Base-by-base conservation (phyloP, 2,797 vertebrate species). In the Enteromius paludinosus region DNA sequence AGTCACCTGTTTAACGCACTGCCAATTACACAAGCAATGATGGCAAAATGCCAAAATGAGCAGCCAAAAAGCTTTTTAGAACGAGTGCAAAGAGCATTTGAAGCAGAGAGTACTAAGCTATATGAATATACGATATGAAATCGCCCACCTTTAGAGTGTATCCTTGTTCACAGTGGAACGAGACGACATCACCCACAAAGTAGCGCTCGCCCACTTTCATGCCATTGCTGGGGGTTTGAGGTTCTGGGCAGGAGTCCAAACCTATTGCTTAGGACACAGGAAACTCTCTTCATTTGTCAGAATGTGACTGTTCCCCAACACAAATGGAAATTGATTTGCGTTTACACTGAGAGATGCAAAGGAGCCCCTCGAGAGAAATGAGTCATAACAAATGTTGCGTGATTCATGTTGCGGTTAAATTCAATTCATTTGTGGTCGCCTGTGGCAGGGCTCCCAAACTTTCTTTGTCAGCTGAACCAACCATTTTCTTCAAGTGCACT, bases 161-260 rank as follows among this genome's bases (percentile, higher is more conserved):
- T 81, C 98, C 98, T 90, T 96, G 97, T 83, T 97, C 96, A 83
- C 98, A 99, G 75, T 97, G 96, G 92, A 99, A 99, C 18, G 97
- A 97, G 33, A 98, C 95, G 84, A 99, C 97, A 82, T 99, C 98
- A 3, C 97, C 97, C 89, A 99, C 98, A 85, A 97, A 97, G 80
- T 97, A 98, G 89, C 98, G 95, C 85, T 98, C 96, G 79, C 97
- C 97, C 88, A 97, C 90, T 93, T 95, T 97, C 83, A 96, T 92
- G 62, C 97, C 97, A 74, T 94, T 97, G 93, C 93, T 96, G 89
- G 97, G 97, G n/a, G 95, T 95, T 87, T 95, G 95, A 1, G 98
- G 97, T 90, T 99, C 98, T 86, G 98, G 97, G 91, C 98, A 99
- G 72, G 98, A 99, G 92, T 99, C 97, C 93, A 99, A 96, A 95